Evolutionary conservation across 1,140 invertebrate species (phyloP), one percentile per base, ranked within the genome.

Genomic region (Battus philenor): DNA sequence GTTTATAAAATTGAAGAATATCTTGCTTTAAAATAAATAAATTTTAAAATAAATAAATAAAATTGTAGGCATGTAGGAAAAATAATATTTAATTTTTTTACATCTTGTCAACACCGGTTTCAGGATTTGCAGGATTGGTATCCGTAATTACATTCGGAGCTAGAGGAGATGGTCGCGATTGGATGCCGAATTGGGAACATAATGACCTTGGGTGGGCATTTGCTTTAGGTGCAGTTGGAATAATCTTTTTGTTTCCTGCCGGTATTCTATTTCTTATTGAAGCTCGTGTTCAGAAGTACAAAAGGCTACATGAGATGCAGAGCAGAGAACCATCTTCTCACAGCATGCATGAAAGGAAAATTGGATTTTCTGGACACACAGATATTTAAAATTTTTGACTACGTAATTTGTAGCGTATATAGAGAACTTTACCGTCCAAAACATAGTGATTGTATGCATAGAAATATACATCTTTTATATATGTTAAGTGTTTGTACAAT

Each of bases 161-260:
- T 0, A 88, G 92, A 66, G 97, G 96, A 6, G 95, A 98, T 82
- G 92, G 94, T 1, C 86, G 97, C 13, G 94, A 95, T 64, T 99
- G 97, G 97, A 97, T 98, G 94, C 97, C 97, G 0, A 91, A 97
- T 65, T 98, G 96, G 90, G 95, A 98, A 61, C 94, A 97, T 65
- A 98, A 98, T 84, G 92, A 96, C 68, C 89, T 98, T n/a, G 93
- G 96, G 1, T 99, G 96, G 96, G 96, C 96, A 1, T 99, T 91
- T 86, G 97, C 94, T 2, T 81, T 98, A 10, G 95, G 90, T 22
- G 93, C 94, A 5, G 82, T 97, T 9, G 95, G 95, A 11, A 90
- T 91, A 2, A 87, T 95, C 8, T 84, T 91, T 11, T 78, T 94
- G 6, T 87, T 94, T 15, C 90, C 93, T 13, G 89, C 91, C 15